Conservation (phyloP, 2,888 invertebrate species). For the Campaea margaritaria region DNA sequence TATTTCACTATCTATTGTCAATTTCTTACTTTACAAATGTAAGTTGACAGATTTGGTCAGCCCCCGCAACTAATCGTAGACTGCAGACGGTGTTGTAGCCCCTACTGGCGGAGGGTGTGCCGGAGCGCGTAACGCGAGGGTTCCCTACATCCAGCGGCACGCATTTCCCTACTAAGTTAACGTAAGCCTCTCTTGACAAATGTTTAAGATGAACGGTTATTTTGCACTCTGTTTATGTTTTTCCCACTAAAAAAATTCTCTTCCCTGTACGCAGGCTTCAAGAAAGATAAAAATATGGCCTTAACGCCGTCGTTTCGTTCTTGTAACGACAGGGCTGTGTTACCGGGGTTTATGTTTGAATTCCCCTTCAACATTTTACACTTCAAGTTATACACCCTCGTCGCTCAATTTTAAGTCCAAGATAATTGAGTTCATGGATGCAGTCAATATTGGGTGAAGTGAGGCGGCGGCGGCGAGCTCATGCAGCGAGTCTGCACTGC, state of each 20-base stretch:
- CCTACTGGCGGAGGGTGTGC: constrained; percentile 15
- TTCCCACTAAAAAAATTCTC: constrained; percentile 63
- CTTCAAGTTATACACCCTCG: constrained; percentile 14
- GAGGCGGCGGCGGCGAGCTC: neutral
- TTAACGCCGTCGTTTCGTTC: constrained; percentile 50
- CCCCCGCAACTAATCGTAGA: too few relatives aligned
- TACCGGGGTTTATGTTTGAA: constrained; percentile 39
- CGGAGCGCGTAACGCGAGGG: constrained; percentile 54
- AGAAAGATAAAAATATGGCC: constrained; percentile 61
- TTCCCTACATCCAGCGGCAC: constrained; percentile 64
- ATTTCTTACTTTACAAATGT: too few relatives aligned
- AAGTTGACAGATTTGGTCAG: too few relatives aligned
- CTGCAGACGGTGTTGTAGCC: neutral
- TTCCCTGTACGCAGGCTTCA: constrained; percentile 55
- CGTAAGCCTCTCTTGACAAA: constrained; percentile 82
- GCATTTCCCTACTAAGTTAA: constrained; percentile 76
- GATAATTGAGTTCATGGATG: constrained; percentile 17
- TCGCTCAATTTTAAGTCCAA: constrained; percentile 21
- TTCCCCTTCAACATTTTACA: constrained; percentile 12
- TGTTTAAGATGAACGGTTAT: constrained; percentile 83
- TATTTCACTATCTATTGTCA: too few relatives aligned
- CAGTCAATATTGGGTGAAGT: neutral
- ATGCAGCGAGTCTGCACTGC: neutral
- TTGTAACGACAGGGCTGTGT: constrained; percentile 57
- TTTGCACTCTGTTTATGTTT: constrained; percentile 77